Conservation (phyloP, 2,797 vertebrate species). For the Poecilia wingei region DNA sequence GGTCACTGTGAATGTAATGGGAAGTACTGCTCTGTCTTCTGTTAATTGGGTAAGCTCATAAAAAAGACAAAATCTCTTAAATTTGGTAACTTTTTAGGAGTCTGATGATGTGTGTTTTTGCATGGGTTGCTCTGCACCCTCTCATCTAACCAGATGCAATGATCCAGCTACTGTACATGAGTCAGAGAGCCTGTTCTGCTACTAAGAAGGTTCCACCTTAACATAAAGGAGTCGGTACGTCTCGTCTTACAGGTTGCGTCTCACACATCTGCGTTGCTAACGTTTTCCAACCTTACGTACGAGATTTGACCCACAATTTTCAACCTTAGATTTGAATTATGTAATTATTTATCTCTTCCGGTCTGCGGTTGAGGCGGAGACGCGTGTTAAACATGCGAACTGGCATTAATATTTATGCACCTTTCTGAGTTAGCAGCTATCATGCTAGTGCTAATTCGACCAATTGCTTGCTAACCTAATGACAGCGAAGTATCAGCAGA, state of each 20-base stretch:
- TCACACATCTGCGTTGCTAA: neutral
- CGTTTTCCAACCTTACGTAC: neutral
- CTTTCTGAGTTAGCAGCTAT: neutral
- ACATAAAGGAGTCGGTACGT: neutral
- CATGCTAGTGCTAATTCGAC: neutral
- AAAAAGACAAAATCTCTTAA: neutral
- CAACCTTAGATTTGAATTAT: constrained; percentile 4
- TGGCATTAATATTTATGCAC: neutral
- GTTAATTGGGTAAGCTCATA: neutral
- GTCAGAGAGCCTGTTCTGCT: neutral
- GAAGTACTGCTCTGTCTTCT: neutral
- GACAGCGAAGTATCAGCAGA: neutral
- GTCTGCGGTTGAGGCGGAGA: neutral
- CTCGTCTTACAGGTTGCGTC: neutral
- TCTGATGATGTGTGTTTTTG: neutral
- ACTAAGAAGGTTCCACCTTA: neutral
- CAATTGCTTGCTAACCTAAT: neutral
- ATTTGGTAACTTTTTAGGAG: neutral
- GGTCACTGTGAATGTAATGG: neutral
- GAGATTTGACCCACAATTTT: neutral
- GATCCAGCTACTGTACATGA: neutral
- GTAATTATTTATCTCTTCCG: neutral
- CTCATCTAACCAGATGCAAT: neutral
- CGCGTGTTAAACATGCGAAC: neutral
- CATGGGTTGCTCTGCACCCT: neutral